phyloP scores from a whole-genome alignment of 2,113 vertebrate genomes.

The Gobius niger region DNA sequence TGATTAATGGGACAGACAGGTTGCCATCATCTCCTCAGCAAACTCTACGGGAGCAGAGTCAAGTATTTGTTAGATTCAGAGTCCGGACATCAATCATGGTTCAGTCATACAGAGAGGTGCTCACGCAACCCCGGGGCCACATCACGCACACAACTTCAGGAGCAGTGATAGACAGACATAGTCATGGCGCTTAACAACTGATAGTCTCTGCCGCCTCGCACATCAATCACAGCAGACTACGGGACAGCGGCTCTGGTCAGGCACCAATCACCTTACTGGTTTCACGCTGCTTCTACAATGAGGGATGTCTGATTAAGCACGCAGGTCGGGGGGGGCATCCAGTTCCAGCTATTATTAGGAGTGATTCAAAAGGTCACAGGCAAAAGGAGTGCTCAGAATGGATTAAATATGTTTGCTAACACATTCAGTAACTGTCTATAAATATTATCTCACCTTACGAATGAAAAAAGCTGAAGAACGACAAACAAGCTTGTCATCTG shows the following conservation, averaged over 20 bases:
- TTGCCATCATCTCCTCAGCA: constrained; percentile 47
- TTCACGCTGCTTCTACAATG: constrained; percentile 5
- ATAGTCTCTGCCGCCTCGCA: constrained; percentile 43
- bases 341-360: constrained; percentile 19
- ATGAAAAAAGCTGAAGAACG: too few species aligned
- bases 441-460: too few species aligned
- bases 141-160: constrained; percentile 29
- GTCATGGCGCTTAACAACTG: constrained; percentile 63
- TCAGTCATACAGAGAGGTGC: constrained; percentile 39
- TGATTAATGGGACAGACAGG: constrained; percentile 61
- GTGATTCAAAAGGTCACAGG: neutral
- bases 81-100: constrained; percentile 57
- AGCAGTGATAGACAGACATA: constrained; percentile 60
- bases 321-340: neutral
- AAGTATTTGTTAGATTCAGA: constrained; percentile 52
- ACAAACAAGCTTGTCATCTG: too few species aligned
- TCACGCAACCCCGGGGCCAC: constrained; percentile 58
- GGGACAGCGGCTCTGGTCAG: constrained; percentile 37
- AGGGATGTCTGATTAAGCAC: neutral
- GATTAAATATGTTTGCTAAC: too few species aligned
- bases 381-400: neutral
- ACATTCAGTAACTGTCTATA: too few species aligned
- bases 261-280: constrained; percentile 36
- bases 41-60: constrained; percentile 52
- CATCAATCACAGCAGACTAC: constrained; percentile 61